Percentiles rank a stretch among this genome's conserved stretches.
Conservation (phyloP, 1,140 invertebrate genomes). For the Lethocerus indicus region DNA sequence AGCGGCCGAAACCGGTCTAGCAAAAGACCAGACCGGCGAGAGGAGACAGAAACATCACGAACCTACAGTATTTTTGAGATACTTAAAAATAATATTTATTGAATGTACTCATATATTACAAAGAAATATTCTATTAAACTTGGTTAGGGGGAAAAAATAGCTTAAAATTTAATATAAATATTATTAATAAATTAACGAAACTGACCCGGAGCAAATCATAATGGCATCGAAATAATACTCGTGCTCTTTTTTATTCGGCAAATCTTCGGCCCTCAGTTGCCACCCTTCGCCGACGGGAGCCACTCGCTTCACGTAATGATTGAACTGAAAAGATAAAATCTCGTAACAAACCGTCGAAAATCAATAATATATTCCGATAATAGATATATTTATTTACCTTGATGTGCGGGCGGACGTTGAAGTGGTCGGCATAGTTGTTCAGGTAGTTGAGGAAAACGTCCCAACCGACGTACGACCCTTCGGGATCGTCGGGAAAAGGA, state of each 20-base stretch:
- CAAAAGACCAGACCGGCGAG: too few species aligned
- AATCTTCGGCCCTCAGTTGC: constrained; percentile 20
- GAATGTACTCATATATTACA: too few species aligned
- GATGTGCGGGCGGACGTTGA: constrained; percentile 44
- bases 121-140: too few species aligned
- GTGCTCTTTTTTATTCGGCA: constrained; percentile 22
- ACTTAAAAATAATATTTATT: too few species aligned
- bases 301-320: constrained; percentile 3
- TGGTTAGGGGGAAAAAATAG: too few species aligned
- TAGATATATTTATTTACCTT: too few species aligned
- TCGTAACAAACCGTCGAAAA: neutral
- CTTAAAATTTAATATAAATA: too few species aligned
- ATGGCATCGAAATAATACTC: constrained; percentile 33
- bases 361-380: too few species aligned
- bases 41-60: too few species aligned
- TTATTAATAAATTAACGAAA: too few species aligned
- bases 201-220: constrained; percentile 43
- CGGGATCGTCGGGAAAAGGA: constrained; percentile 27
- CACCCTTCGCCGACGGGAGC: neutral
- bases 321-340: constrained; percentile 1
- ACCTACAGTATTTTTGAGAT: too few species aligned
- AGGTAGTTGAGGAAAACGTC: constrained; percentile 4
- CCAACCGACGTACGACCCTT: constrained; percentile 18
- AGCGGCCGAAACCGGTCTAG: too few species aligned
- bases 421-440: constrained; percentile 48